A percentile compares a stretch with the other conserved stretches of the same genome.
phyloP scores from a whole-genome alignment of 1,140 invertebrate species.

The Brachionus manjavacas region DNA sequence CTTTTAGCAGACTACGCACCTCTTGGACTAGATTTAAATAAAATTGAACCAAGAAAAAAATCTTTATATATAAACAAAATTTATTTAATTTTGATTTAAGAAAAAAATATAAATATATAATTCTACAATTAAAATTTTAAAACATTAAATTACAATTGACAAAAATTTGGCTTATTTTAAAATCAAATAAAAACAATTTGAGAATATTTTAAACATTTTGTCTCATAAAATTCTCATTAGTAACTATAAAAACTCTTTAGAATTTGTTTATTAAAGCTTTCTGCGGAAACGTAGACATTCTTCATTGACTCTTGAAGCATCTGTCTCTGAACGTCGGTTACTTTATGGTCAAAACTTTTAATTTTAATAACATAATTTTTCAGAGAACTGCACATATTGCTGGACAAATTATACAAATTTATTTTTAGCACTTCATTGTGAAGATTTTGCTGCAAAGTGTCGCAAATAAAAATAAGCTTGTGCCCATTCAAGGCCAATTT shows the following conservation, averaged over 20 bases:
- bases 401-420: constrained; percentile 23
- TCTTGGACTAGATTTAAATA: not conserved
- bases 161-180: not conserved
- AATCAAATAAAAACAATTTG: not conserved
- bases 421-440: constrained; percentile 22
- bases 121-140: not conserved
- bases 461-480: constrained; percentile 34
- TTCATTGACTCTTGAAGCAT: not conserved
- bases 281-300: constrained; percentile 2
- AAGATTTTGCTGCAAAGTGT: constrained; percentile 29
- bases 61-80: not conserved
- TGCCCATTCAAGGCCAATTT: constrained; percentile 41
- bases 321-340: not conserved
- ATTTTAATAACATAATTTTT: constrained; percentile 33
- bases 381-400: not conserved
- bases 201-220: not conserved
- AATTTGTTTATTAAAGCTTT: constrained; percentile 28
- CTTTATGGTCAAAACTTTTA: not conserved
- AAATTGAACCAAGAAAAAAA: not conserved
- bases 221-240: not conserved
- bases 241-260: constrained; percentile 24
- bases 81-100: not conserved
- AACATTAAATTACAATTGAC: constrained; percentile 1
- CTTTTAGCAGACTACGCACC: no score
- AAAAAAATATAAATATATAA: not conserved